These are phyloP conservation scores for Edolisoma coerulescens DNA, from an alignment of 2,113 vertebrate genomes.

Conservation along the genomic window DNA sequence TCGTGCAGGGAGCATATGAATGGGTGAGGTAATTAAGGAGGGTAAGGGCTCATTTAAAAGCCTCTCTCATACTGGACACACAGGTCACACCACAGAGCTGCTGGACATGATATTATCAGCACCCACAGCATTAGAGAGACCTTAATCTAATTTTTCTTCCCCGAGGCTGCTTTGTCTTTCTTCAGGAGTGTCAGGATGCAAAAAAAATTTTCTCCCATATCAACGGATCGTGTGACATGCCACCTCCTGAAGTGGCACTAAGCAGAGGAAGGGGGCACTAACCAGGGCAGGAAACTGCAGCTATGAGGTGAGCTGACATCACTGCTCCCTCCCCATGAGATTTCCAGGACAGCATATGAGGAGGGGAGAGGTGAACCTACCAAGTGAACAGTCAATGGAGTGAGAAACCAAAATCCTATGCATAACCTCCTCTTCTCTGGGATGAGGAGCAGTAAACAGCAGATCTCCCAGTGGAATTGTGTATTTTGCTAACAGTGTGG, in stretches of 20 bases:
- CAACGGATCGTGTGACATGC: neutral
- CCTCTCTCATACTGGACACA: neutral
- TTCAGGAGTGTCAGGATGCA: neutral
- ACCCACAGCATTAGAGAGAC: neutral
- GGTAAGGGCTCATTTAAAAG: neutral
- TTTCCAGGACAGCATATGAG: neutral
- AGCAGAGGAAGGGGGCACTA: neutral
- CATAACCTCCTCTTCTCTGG: neutral
- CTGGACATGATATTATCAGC: neutral
- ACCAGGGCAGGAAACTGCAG: neutral
- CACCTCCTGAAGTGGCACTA: neutral
- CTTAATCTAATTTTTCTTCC: neutral
- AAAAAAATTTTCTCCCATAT: neutral
- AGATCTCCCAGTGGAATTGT: neutral
- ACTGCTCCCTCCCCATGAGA: neutral
- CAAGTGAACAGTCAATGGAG: accelerated
- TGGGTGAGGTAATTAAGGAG: neutral
- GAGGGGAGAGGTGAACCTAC: neutral
- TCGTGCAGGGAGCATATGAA: neutral
- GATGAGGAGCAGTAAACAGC: neutral
- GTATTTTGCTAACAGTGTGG: neutral
- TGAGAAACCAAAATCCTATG: neutral
- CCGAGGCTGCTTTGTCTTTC: neutral
- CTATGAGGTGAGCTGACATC: neutral
- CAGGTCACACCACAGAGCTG: neutral